These are phyloP conservation scores for Panthera uncia DNA, from an alignment of 2,113 vertebrate genomes.

Conservation along the genomic window DNA sequence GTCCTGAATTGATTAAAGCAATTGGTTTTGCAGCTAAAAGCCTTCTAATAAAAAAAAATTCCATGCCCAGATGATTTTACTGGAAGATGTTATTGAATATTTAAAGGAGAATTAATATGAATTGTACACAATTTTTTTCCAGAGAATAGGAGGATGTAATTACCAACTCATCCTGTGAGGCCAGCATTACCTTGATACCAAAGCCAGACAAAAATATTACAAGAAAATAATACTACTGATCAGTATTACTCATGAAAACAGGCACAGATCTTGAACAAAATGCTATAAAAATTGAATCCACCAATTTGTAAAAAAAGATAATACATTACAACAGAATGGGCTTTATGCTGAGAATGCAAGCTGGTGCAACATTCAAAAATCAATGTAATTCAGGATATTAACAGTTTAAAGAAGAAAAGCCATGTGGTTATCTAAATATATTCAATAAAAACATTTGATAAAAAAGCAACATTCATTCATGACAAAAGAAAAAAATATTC, in stretches of 20 bases:
- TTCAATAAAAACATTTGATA: background rate
- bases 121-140: background rate
- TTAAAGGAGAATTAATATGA: conserved; percentile 14
- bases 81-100: background rate
- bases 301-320: background rate
- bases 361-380: background rate
- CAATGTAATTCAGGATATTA: background rate
- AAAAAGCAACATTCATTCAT: background rate
- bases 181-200: background rate
- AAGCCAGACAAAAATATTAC: background rate
- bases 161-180: background rate
- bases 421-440: conserved; percentile 5
- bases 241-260: background rate
- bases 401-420: background rate
- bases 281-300: background rate
- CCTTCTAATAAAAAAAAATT: background rate
- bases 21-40: background rate
- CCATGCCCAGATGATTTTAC: background rate
- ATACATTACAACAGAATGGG: background rate
- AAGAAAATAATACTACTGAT: background rate
- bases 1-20: background rate
- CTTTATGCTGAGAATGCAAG: background rate
- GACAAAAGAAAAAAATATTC: background rate
- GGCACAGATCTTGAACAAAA: background rate
- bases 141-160: background rate